Conservation (phyloP, 1,140 invertebrate genomes). For the Trachymyrmex cornetzi region DNA sequence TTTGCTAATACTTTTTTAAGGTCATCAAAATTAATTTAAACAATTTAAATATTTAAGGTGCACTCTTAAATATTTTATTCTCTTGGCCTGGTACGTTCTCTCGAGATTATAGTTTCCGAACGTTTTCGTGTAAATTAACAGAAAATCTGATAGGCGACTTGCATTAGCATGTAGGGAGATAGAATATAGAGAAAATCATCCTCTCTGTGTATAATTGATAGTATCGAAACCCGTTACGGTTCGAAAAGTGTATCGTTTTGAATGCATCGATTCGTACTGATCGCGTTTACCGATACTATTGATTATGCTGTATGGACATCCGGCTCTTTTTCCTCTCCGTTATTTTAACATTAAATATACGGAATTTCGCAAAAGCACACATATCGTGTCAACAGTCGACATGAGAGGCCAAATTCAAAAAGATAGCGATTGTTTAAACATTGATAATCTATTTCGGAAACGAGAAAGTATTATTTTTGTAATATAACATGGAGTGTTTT, state of each 20-base stretch:
- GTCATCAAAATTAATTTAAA: background rate
- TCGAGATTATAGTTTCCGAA: background rate
- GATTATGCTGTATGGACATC: constrained; percentile 59
- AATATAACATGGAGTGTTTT: background rate
- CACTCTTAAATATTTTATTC: background rate
- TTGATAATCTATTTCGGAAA: background rate
- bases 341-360: constrained; percentile 48
- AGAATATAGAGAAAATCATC: constrained; percentile 34
- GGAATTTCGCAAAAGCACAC: constrained; percentile 1
- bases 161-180: constrained; percentile 29
- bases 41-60: background rate
- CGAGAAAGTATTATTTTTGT: background rate
- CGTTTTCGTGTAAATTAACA: constrained; percentile 47
- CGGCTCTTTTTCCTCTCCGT: constrained; percentile 18
- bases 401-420: background rate
- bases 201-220: constrained; percentile 62
- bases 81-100: background rate
- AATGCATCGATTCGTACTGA: constrained; percentile 57
- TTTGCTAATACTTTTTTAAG: background rate
- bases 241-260: constrained; percentile 66
- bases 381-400: constrained; percentile 1
- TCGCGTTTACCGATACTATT: constrained; percentile 53
- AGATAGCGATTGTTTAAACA: constrained; percentile 18
- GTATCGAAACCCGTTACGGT: constrained; percentile 55
- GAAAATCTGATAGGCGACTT: constrained; percentile 49